These are phyloP conservation scores for Anthophora plumipes DNA, from an alignment of 2,888 invertebrate species.

Conservation along the genomic window DNA sequence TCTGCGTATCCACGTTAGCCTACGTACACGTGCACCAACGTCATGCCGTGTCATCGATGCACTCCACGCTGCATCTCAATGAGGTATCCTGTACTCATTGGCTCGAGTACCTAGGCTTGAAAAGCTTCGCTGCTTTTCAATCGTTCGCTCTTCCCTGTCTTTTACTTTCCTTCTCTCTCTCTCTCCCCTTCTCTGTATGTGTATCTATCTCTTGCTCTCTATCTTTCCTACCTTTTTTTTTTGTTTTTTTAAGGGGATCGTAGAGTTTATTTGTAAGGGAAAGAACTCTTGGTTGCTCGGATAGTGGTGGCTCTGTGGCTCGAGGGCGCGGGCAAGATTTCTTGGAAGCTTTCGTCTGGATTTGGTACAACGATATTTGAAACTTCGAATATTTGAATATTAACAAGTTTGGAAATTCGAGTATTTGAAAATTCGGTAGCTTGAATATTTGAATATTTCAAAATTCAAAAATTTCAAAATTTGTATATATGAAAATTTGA, in stretches of 20 bases:
- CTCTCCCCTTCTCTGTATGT: not conserved
- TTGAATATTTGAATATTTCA: not conserved
- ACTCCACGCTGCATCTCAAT: conserved; percentile 61
- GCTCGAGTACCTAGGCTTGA: conserved; percentile 40
- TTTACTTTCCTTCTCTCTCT: not conserved
- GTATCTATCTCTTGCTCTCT: not conserved
- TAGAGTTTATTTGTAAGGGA: not conserved
- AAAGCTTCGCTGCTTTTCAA: conserved; percentile 45
- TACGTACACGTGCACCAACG: conserved; percentile 35
- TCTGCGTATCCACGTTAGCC: conserved; percentile 20
- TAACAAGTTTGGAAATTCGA: too few species aligned
- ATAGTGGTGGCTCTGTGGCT: too few species aligned
- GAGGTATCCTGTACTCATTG: conserved; percentile 56
- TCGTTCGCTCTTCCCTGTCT: not conserved
- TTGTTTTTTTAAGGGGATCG: not conserved
- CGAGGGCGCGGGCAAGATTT: too few species aligned
- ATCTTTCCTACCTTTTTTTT: too few species aligned
- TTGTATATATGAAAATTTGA: not conserved
- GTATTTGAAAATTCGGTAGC: not conserved
- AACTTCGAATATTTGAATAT: too few species aligned
- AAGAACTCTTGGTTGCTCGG: not conserved
- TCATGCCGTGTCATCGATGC: conserved; percentile 69
- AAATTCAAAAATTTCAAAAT: not conserved
- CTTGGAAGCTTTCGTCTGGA: too few species aligned
- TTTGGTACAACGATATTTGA: too few species aligned